Conservation (phyloP, 1,140 invertebrate species). For the Lutraria rhynchaena region DNA sequence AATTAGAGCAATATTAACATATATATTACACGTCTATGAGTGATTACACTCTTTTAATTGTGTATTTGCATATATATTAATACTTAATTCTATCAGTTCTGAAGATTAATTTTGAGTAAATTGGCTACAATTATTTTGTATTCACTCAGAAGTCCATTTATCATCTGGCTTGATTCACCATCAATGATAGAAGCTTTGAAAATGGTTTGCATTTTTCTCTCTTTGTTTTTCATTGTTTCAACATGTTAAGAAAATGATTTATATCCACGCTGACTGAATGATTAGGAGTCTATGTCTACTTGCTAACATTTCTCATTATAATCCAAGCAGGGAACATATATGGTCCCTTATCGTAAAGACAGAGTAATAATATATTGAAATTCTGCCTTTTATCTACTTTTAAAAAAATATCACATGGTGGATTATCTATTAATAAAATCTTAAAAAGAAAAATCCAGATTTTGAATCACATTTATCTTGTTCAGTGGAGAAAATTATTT, state of each 20-base stretch:
- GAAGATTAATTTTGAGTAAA: too few species aligned
- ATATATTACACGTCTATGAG: too few species aligned
- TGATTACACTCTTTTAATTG: too few species aligned
- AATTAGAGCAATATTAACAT: too few species aligned
- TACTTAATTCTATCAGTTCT: too few species aligned
- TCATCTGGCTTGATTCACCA: too few species aligned
- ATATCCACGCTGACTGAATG: not conserved
- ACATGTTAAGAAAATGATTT: conserved; percentile 13
- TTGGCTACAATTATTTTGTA: too few species aligned
- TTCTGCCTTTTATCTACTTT: conserved; percentile 14
- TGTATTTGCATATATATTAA: too few species aligned
- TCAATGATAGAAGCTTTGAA: not conserved
- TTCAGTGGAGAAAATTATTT: not conserved
- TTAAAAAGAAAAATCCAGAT: not conserved
- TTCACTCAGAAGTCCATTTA: too few species aligned
- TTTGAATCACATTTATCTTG: conserved; percentile 10
- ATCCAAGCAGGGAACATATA: conserved; percentile 16
- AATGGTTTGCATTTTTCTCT: not conserved
- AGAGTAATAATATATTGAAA: not conserved
- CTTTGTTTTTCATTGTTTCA: conserved; percentile 4
- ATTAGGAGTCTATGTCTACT: not conserved
- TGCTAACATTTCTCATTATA: conserved; percentile 30
- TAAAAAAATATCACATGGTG: not conserved
- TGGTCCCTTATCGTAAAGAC: not conserved
- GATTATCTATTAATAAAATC: too few species aligned